A percentile compares a stretch with the other conserved stretches of the same genome.
Evolutionary conservation across 2,797 vertebrate species (phyloP).

Genomic region (Hephaestus fuliginosus): DNA sequence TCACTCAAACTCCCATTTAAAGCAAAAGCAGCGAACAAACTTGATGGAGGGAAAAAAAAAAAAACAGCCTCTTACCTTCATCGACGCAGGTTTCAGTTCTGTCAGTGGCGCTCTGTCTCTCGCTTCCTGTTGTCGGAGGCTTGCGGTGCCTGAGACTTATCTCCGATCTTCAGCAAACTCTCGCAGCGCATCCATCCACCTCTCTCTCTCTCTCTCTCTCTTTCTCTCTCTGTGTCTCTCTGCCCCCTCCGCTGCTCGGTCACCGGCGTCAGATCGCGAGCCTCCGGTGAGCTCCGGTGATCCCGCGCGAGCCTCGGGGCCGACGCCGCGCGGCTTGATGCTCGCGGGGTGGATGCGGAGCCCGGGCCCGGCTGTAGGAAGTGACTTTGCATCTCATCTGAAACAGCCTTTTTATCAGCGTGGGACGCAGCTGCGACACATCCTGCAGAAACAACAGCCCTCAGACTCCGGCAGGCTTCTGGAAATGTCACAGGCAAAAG

Average conservation of each 20-base stretch:
- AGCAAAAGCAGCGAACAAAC: background rate
- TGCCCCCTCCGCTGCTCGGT: too few species aligned
- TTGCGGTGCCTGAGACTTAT: conserved; percentile 11
- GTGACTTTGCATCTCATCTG: conserved; percentile 67
- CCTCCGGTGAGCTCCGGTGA: too few species aligned
- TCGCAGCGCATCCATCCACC: too few species aligned
- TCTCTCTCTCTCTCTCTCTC: too few species aligned
- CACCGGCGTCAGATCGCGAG: too few species aligned
- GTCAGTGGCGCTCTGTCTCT: conserved; percentile 31
- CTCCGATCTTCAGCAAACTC: conserved; percentile 12
- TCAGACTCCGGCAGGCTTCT: background rate
- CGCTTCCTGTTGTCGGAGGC: conserved; percentile 70
- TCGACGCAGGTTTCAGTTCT: conserved; percentile 63
- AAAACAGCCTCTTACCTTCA: conserved; percentile 58
- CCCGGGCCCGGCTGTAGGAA: conserved; percentile 55
- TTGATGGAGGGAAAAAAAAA: background rate
- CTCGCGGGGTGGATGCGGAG: background rate
- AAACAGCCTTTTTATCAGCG: conserved; percentile 44
- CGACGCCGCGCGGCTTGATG: background rate
- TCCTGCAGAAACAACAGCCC: conserved; percentile 58
- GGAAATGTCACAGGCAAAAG: conserved; percentile 46
- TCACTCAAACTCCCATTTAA: background rate
- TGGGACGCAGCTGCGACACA: conserved; percentile 64
- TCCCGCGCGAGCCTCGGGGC: too few species aligned
- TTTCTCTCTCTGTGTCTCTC: too few species aligned